These are phyloP conservation scores for Rhinophrynus dorsalis DNA, from an alignment of 2,797 vertebrate genomes.

Conservation along the genomic window DNA sequence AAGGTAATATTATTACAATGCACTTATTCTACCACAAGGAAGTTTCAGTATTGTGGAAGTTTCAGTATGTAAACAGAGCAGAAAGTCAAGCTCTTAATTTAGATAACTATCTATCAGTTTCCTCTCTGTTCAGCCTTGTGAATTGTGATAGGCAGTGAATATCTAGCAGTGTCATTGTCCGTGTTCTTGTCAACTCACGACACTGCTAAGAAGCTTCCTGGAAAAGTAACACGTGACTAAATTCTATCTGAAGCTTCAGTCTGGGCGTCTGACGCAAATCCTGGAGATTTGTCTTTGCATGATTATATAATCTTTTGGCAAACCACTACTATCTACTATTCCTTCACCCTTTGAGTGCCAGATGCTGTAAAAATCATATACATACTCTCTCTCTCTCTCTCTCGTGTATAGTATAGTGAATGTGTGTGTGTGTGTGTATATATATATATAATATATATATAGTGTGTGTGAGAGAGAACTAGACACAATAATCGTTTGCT, in stretches of 20 bases:
- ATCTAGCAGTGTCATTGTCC: conserved; percentile 36
- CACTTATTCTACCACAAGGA: too few relatives aligned
- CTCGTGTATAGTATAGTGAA: too few relatives aligned
- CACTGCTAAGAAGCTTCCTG: conserved; percentile 24
- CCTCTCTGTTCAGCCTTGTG: neutral
- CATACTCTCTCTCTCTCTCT: too few relatives aligned
- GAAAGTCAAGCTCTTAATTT: neutral
- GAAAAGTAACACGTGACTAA: conserved; percentile 12
- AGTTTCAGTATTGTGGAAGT: too few relatives aligned
- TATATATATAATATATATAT: neutral
- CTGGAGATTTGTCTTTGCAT: neutral
- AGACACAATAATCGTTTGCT: too few relatives aligned
- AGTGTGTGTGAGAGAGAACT: too few relatives aligned
- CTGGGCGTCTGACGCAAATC: conserved; percentile 6
- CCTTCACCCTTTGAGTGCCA: too few relatives aligned
- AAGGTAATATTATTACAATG: too few relatives aligned
- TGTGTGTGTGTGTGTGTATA: too few relatives aligned
- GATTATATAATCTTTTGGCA: conserved; percentile 4
- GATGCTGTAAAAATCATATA: too few relatives aligned
- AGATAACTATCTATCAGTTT: conserved; percentile 1
- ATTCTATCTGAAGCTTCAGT: conserved; percentile 9
- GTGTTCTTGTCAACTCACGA: conserved; percentile 1
- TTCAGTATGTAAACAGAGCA: too few relatives aligned
- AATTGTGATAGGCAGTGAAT: conserved; percentile 1
- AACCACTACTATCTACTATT: too few relatives aligned